These are phyloP conservation scores for Sardinella longiceps DNA, from an alignment of 2,797 vertebrate genomes.

Conservation along the genomic window DNA sequence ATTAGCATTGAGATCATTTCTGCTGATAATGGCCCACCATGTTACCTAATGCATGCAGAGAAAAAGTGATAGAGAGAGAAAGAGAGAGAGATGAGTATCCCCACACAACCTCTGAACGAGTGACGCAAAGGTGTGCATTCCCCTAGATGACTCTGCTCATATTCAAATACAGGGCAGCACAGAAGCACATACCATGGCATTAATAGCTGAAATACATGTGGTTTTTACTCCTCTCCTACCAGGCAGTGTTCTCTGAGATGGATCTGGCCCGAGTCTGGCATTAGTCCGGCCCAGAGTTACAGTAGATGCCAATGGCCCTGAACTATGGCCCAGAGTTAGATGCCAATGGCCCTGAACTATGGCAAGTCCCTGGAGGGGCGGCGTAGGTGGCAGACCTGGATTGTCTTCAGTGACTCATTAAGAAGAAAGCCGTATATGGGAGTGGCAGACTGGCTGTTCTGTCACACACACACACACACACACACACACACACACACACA, in stretches of 20 bases:
- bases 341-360: not conserved
- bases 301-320: not conserved
- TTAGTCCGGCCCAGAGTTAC: not conserved
- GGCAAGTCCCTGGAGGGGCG: not conserved
- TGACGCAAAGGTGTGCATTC: not conserved
- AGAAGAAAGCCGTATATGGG: not conserved
- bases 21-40: not conserved
- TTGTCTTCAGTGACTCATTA: not conserved
- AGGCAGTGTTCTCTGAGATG: not conserved
- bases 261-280: not conserved
- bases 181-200: not conserved
- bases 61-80: no score
- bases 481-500: not conserved
- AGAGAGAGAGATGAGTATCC: not conserved
- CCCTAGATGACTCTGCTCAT: not conserved
- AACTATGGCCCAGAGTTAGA: not conserved
- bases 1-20: constrained; percentile 1
- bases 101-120: not conserved
- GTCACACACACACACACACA: not conserved
- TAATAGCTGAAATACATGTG: not conserved
- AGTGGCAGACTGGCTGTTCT: not conserved
- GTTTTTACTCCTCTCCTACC: not conserved
- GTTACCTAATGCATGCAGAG: not conserved
- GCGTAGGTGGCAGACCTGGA: not conserved
- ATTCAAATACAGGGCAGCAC: not conserved